Evolutionary conservation across 2,113 vertebrate species (phyloP).

Genomic region (Nothobranchius furzeri): DNA sequence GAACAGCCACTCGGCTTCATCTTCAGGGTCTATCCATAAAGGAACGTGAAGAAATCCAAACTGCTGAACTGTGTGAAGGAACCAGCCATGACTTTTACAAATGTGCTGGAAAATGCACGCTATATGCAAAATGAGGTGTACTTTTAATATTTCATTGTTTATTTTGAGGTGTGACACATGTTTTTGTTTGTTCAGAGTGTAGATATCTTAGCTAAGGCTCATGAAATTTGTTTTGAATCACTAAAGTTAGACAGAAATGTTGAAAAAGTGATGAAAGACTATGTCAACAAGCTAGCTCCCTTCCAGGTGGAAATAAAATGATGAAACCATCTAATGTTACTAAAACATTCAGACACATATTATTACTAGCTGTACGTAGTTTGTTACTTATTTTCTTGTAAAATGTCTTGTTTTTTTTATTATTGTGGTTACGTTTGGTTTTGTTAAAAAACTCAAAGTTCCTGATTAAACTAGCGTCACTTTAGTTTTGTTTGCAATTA

Average conservation of each 20-base stretch:
- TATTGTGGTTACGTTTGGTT: not conserved
- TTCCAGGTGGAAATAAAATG: slow-evolving; percentile 6
- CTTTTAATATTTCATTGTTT: slow-evolving; percentile 41
- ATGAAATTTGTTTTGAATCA: slow-evolving; percentile 1
- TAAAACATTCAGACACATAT: slow-evolving; percentile 8
- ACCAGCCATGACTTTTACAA: slow-evolving; percentile 32
- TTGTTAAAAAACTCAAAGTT: not conserved
- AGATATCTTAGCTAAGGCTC: slow-evolving; percentile 36
- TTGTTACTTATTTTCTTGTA: slow-evolving; percentile 17
- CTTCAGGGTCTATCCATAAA: slow-evolving; percentile 88
- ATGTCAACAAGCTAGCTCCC: no score
- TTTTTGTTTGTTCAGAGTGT: slow-evolving; percentile 33
- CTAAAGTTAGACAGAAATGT: slow-evolving; percentile 13
- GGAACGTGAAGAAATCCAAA: slow-evolving; percentile 80
- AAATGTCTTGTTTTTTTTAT: slow-evolving; percentile 4
- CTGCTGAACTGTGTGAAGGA: slow-evolving; percentile 26
- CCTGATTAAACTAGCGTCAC: slow-evolving; percentile 9
- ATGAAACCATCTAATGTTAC: slow-evolving; percentile 12
- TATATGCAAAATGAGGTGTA: slow-evolving; percentile 51
- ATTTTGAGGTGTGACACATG: slow-evolving; percentile 48
- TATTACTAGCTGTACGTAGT: slow-evolving; percentile 14
- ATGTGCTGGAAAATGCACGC: slow-evolving; percentile 46
- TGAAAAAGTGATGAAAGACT: no score
- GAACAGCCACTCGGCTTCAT: slow-evolving; percentile 84
- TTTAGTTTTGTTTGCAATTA: not conserved